Base-by-base conservation (phyloP, 2,888 invertebrate species). In the Tuberolachnus salignus region DNA sequence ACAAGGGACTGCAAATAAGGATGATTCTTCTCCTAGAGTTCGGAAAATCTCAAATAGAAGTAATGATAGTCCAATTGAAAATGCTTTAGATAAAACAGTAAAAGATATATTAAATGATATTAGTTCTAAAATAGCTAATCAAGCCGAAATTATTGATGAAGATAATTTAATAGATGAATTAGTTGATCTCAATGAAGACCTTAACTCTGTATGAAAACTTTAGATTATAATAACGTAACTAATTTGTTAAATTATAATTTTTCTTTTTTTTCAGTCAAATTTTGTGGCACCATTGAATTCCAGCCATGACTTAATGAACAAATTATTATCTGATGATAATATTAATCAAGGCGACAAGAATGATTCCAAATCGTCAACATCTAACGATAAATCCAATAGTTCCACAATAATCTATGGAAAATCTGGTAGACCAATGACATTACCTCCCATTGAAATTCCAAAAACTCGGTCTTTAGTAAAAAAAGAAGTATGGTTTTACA, bases 401-500 rank as follows among this genome's bases (percentile, higher is more conserved):
- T 2, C 57, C 34, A 69, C 69, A 23, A 19, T 78, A 21, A n/a
- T 78, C 23, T 78, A 61, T 78, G 78, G 78, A 51, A 78, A 69
- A 78, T 78, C 78, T 59, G 78, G 78, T 59, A 78, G 23, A 69
- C 4, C 61, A 51, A 9, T 78, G 6, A 78, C 78, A 14, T 59
- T 94, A 81, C 94, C 94, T 16, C 93, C 93, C 0, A 92, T 93
- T 75, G 94, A 93, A 85, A 91, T 93, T 26, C 94, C 94, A 11
- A 91, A 93, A 1, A 94, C 94, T 0, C 87, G 93, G 59, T 82
- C 82, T 10, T 78, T 78, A 69, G 78, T 78, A 16, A 78, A 78
- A 78, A 78, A 78, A 78, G 78, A 78, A 78, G 78, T 78, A 78
- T 49, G 51, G 13, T 49, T 69, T 57, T 1, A 53, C 13, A 59